Percentiles rank a stretch among this genome's conserved stretches.
Evolutionary conservation across 2,113 vertebrate species (phyloP).

Genomic region (Vulpes ferrilata): DNA sequence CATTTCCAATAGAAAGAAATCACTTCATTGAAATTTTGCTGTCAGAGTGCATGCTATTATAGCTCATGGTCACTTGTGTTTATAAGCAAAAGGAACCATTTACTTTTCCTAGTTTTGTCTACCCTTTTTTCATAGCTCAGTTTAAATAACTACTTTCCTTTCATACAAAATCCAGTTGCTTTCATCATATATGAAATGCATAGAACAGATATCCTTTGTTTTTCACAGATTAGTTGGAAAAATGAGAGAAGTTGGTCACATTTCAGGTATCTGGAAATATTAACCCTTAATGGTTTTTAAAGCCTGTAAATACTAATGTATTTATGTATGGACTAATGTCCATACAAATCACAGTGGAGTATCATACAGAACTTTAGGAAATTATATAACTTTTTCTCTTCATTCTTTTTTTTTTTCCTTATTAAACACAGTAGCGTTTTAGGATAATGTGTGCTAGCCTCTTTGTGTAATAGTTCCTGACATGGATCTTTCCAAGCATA

Average conservation of each 20-base stretch:
- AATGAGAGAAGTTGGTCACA: constrained; percentile 32
- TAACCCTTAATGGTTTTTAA: background rate
- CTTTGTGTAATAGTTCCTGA: constrained; percentile 55
- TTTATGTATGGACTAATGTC: background rate
- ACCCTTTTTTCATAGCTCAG: background rate
- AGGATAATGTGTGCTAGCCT: constrained; percentile 30
- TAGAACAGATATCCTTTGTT: background rate
- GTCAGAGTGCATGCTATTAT: background rate
- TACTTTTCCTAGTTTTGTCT: background rate
- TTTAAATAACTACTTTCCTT: background rate
- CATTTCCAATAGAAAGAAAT: background rate
- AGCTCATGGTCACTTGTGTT: background rate
- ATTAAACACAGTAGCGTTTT: constrained; percentile 4
- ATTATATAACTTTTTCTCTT: background rate
- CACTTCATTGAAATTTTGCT: background rate
- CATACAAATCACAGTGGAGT: background rate
- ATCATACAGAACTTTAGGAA: constrained; percentile 1
- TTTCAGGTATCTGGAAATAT: background rate
- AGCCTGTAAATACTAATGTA: background rate
- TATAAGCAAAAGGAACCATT: background rate
- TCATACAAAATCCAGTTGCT: constrained; percentile 22
- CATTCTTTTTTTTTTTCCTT: background rate
- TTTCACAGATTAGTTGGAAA: background rate
- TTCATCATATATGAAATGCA: constrained; percentile 41
- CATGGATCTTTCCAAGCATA: constrained; percentile 48